Evolutionary conservation across 2,888 invertebrate genomes (phyloP), one percentile per base, ranked within the genome.

Genomic region (Dynastes hyllus): DNA sequence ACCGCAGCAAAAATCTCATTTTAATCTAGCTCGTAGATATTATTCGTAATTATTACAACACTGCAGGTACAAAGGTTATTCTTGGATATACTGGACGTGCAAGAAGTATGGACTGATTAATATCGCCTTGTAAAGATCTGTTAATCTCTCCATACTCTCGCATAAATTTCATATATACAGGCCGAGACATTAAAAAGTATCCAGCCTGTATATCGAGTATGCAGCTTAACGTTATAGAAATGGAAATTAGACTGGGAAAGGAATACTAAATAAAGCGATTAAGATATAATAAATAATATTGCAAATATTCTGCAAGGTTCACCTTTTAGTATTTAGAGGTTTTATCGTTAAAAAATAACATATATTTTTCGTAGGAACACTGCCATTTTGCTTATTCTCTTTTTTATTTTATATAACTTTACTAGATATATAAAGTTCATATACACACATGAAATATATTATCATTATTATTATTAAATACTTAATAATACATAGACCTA

Each of bases 51-150:
- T 37, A 40, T 73, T 58, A 58, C 51, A 27, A 70, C 45, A 73
- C 73, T 73, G 73, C 73, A 73, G 73, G 73, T 73, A 73, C 73
- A 22, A 73, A 55, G 58, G 40, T 73, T 22, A 61, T 61, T 32
- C 13, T 63, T 63, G 32, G 29, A 63, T 63, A 29, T 63, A 63
- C 27, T 63, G 32, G 29, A 63, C 5, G 63, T 32, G 63, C 8
- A 6, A 63, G 29, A 22, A 58, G 2, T 58, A 27, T 13, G 55
- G 55, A 55, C n/a, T 8, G 22, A 16, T 16, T 55, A 55, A 55
- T 45, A 11, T 45, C 45, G 9, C 11, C 45, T 45, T 45, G 40
- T 11, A 8, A 45, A 45, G 8, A 45, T 45, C 45, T 45, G 32
- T 45, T 45, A 45, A 45, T 45, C 45, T 11, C 2, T 45, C 45